Conservation (phyloP, 2,113 vertebrate genomes). For the Aspidoscelis tigris region DNA sequence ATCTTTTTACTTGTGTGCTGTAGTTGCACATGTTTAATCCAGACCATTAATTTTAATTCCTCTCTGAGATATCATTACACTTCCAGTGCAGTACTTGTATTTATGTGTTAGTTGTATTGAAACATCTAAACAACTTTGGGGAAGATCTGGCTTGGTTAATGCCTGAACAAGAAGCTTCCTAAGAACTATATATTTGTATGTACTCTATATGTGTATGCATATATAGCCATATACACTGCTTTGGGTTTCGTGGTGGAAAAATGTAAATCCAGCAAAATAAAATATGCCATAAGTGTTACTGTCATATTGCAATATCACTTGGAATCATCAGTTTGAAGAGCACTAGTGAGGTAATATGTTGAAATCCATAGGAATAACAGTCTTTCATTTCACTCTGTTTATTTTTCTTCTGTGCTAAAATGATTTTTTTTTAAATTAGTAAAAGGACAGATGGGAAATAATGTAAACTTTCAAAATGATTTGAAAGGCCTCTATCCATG, state of each 20-base stretch:
- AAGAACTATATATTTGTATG: no score
- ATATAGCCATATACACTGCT: no score
- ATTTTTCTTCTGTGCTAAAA: not conserved
- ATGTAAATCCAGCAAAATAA: no score
- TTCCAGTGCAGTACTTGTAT: not conserved
- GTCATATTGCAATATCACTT: no score
- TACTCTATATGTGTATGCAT: not conserved
- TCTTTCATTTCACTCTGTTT: constrained; percentile 4
- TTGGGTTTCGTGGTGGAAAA: no score
- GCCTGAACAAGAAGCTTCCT: no score
- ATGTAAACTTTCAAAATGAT: constrained; percentile 7
- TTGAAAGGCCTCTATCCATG: not conserved
- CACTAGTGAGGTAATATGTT: constrained; percentile 40
- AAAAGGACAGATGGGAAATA: not conserved
- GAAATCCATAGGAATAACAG: constrained; percentile 27
- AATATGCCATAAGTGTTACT: no score
- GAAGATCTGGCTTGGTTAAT: no score
- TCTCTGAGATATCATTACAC: not conserved
- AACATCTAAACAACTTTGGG: not conserved
- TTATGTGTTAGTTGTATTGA: no score
- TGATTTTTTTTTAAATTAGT: not conserved
- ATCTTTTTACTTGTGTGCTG: not conserved
- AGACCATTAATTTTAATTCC: not conserved
- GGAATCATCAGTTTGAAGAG: constrained; percentile 32
- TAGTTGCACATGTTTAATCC: not conserved